Conservation (phyloP, 2,888 invertebrate genomes). For the Hirtodrosophila alboralis region DNA sequence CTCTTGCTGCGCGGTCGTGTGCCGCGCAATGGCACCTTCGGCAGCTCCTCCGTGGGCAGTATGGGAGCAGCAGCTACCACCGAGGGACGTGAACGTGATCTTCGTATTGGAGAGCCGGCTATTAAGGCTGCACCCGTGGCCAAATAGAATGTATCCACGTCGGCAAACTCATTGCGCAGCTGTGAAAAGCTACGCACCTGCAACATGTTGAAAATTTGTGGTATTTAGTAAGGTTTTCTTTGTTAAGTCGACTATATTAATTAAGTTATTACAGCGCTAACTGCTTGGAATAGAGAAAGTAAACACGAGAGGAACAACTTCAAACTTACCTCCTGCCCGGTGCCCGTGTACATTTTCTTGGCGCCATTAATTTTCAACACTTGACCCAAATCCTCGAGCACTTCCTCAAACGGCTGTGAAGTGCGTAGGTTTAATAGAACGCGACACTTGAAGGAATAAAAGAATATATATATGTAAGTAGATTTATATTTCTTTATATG, state of each 20-base stretch:
- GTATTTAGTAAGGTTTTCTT: slow-evolving; percentile 13
- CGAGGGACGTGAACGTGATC: slow-evolving; percentile 88
- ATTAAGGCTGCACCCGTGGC: slow-evolving; percentile 83
- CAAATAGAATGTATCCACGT: slow-evolving; percentile 95
- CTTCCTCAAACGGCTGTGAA: slow-evolving; percentile 96
- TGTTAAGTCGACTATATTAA: slow-evolving; percentile 26
- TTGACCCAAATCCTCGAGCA: slow-evolving; percentile 95
- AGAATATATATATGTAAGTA: background rate
- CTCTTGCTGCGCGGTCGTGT: slow-evolving; percentile 92
- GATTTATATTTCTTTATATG: slow-evolving; percentile 3
- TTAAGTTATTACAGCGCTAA: slow-evolving; percentile 47
- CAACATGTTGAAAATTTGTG: slow-evolving; percentile 7
- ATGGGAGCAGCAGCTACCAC: slow-evolving; percentile 84
- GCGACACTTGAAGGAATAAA: slow-evolving; percentile 89
- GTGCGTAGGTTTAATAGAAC: slow-evolving; percentile 96
- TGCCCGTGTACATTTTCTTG: slow-evolving; percentile 95
- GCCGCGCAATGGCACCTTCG: slow-evolving; percentile 82
- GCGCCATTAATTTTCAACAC: slow-evolving; percentile 96
- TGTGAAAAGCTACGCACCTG: slow-evolving; percentile 97
- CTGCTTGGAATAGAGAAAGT: background rate
- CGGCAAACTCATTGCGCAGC: slow-evolving; percentile 95
- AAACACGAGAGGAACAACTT: background rate
- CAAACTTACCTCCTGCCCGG: slow-evolving; percentile 92
- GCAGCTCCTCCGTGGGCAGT: slow-evolving; percentile 83
- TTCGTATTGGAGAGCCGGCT: slow-evolving; percentile 87